Evolutionary conservation across 2,888 invertebrate species (phyloP), one percentile per base, ranked within the genome.

Genomic region (Chymomyza caudatula): DNA sequence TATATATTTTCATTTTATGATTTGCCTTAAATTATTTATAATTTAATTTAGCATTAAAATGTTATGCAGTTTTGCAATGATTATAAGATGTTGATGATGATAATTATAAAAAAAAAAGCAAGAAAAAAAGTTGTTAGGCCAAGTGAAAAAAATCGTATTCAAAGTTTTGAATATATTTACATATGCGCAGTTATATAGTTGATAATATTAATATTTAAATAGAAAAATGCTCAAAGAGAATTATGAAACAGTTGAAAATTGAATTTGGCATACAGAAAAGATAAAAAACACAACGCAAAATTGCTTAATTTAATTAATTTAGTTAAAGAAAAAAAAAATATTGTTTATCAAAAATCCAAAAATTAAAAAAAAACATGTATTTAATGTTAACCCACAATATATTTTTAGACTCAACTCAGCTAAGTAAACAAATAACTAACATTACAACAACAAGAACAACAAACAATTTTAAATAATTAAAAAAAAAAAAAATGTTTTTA

Each of bases 61-160:
- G 68, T 73, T 76, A 71, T 71, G 62, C 74, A 74, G 71, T 71
- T 66, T 77, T 75, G 73, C 68, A 76, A 75, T 75, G 71, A 77
- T 74, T 66, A 76, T 37, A 37, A 37, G 29, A 37, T 37, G 29
- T 37, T 74, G 62, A 60, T 73, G 60, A 61, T 51, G 51, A 51
- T 13, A 51, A 20, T 29, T 8, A 29, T 37, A 2, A 65, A 49
- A 58, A 69, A 73, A 56, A 63, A 61, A n/a, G n/a, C n/a, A n/a
- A n/a, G n/a, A n/a, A 69, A 67, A 67, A 57, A 66, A 80, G 69
- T 60, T 78, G 67, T 69, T 60, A 59, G 69, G 65, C 67, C 57
- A 67, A 67, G 73, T 65, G 60, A 71, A 69, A 71, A 71, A 84
- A 77, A 76, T 88, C 88, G 88, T 88, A 88, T 88, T 88, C 88